These are phyloP conservation scores for Hedychridium roseum DNA, from an alignment of 2,888 invertebrate species.

Conservation along the genomic window DNA sequence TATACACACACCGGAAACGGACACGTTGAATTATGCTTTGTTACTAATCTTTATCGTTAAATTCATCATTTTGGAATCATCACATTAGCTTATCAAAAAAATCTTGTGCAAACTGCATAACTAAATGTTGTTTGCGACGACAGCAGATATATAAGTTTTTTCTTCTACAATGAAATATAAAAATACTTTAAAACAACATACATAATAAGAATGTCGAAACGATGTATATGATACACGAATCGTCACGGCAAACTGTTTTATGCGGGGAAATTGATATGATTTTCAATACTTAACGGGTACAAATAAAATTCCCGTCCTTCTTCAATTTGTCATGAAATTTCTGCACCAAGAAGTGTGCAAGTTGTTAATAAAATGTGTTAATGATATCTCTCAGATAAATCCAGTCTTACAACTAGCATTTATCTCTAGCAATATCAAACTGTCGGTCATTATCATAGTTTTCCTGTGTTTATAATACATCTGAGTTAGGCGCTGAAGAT, in stretches of 20 bases:
- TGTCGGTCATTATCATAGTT: no score
- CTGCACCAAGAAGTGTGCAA: no score
- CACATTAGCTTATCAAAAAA: slow-evolving; percentile 23
- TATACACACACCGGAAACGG: slow-evolving; percentile 46
- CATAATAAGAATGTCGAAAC: slow-evolving; percentile 33
- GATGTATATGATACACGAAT: slow-evolving; percentile 29
- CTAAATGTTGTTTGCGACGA: slow-evolving; percentile 23
- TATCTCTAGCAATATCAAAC: no score
- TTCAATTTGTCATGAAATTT: no score
- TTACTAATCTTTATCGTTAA: no score
- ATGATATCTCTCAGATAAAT: no score
- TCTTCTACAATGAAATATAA: slow-evolving; percentile 29
- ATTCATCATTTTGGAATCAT: slow-evolving; percentile 22
- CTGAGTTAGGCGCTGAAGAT: no score
- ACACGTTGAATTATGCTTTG: no score
- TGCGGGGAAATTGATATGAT: slow-evolving; percentile 27
- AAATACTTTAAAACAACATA: slow-evolving; percentile 37
- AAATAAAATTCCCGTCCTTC: no score
- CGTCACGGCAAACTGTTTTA: slow-evolving; percentile 20
- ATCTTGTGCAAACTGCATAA: slow-evolving; percentile 41
- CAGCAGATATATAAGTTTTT: slow-evolving; percentile 28
- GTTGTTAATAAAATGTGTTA: no score
- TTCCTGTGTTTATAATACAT: no score
- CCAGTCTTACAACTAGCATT: no score
- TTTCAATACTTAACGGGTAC: slow-evolving; percentile 12